A percentile compares a stretch with the other conserved stretches of the same genome.
Conservation (phyloP, 2,113 vertebrate species). For the Anas platyrhynchos region DNA sequence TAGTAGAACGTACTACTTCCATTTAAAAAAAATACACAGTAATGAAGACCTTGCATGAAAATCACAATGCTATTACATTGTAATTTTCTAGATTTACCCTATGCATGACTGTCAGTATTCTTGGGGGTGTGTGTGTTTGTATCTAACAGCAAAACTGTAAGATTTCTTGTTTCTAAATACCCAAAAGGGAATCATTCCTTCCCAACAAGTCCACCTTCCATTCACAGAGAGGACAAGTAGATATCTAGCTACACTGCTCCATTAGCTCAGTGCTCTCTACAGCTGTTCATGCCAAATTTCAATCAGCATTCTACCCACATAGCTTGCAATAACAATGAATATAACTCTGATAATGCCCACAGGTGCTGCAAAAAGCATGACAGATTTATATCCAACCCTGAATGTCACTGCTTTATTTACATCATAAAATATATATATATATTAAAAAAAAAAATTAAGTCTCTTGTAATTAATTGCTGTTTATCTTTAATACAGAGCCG, state of each 20-base stretch:
- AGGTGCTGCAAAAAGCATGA: not conserved
- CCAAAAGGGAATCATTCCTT: not conserved
- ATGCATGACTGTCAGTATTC: accelerated
- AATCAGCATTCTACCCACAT: too few relatives aligned
- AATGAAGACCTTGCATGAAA: not conserved
- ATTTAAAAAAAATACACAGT: not conserved
- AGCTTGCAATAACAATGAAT: not conserved
- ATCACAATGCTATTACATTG: not conserved
- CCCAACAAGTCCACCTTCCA: not conserved
- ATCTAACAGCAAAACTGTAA: not conserved
- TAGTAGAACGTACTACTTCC: not conserved
- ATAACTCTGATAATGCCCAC: not conserved
- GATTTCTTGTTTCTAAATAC: not conserved
- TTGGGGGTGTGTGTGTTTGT: too few relatives aligned
- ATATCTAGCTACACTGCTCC: not conserved
- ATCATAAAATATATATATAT: not conserved
- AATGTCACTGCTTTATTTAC: not conserved
- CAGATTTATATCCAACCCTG: not conserved
- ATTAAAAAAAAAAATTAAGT: not conserved
- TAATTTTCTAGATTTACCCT: not conserved
- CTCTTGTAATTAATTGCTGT: not conserved
- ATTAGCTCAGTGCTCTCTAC: not conserved
- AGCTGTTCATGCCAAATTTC: not conserved
- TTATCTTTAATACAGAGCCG: slow-evolving; percentile 36
- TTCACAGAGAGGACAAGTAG: not conserved